A percentile compares a stretch with the other conserved stretches of the same genome.
These are phyloP conservation scores for Sardina pilchardus DNA, from an alignment of 2,113 vertebrate species.

Conservation along the genomic window DNA sequence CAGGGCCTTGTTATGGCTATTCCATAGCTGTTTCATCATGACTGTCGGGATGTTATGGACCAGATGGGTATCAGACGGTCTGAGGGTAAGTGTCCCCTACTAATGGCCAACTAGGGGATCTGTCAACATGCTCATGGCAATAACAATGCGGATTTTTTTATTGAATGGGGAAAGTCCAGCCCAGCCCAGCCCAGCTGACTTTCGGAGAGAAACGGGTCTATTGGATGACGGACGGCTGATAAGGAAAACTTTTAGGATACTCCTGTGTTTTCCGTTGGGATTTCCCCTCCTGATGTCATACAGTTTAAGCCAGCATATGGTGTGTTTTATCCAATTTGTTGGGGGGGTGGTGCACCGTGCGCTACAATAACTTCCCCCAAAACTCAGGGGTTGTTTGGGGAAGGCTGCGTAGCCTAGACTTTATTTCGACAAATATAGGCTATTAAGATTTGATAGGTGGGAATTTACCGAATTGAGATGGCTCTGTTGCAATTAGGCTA, in stretches of 20 bases:
- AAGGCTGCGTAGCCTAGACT: neutral
- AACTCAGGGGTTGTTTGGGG: neutral
- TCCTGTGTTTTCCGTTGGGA: neutral
- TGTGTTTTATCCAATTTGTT: neutral
- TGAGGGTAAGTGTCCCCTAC: neutral
- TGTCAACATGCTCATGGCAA: too few relatives aligned
- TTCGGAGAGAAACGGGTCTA: neutral
- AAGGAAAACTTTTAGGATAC: neutral
- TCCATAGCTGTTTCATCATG: neutral
- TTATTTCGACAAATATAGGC: neutral
- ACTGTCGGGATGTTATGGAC: neutral
- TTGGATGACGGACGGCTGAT: neutral
- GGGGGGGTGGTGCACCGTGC: neutral
- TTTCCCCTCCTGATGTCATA: neutral
- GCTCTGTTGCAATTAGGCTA: too few relatives aligned
- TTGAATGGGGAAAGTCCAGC: too few relatives aligned
- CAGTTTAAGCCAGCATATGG: neutral
- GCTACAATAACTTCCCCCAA: neutral
- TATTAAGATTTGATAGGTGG: too few relatives aligned
- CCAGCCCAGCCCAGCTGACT: neutral
- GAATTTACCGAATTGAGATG: too few relatives aligned
- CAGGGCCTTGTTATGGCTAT: neutral
- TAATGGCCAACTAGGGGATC: neutral
- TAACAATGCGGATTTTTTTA: too few relatives aligned
- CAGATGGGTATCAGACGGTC: neutral